Conservation (phyloP, 2,797 vertebrate genomes). For the Myripristis jacobus region DNA sequence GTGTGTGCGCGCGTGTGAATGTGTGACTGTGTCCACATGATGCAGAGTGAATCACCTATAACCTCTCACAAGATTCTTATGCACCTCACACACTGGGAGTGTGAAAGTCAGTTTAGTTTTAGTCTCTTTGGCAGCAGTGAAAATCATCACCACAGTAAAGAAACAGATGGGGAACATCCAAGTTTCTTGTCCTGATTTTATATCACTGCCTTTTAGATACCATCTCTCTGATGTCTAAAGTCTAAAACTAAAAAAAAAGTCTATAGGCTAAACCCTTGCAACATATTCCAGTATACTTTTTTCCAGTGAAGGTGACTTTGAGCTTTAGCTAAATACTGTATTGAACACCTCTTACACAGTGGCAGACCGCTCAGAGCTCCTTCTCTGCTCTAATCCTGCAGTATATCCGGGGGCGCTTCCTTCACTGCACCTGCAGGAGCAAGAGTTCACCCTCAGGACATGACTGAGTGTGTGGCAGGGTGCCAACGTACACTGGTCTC, state of each 20-base stretch:
- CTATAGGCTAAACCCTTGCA: too few species aligned
- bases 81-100: constrained; percentile 25
- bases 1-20: background rate
- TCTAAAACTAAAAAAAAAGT: too few species aligned
- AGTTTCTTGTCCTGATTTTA: background rate
- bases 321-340: background rate
- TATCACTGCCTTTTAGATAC: constrained; percentile 3
- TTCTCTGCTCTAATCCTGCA: too few species aligned
- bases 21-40: background rate
- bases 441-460: background rate
- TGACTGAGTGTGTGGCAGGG: background rate
- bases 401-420: too few species aligned
- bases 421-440: background rate
- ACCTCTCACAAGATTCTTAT: constrained; percentile 18
- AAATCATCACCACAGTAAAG: constrained; percentile 10
- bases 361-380: too few species aligned
- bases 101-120: constrained; percentile 46
- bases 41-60: constrained; percentile 8
- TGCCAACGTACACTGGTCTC: background rate
- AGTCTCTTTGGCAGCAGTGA: constrained; percentile 12
- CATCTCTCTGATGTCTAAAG: background rate
- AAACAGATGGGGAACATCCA: constrained; percentile 7
- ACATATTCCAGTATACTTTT: background rate
- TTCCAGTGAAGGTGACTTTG: background rate
- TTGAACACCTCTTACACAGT: too few species aligned